Percentiles rank a stretch among this genome's conserved stretches.
Conservation (phyloP, 2,113 vertebrate species). For the Urocolius indicus region DNA sequence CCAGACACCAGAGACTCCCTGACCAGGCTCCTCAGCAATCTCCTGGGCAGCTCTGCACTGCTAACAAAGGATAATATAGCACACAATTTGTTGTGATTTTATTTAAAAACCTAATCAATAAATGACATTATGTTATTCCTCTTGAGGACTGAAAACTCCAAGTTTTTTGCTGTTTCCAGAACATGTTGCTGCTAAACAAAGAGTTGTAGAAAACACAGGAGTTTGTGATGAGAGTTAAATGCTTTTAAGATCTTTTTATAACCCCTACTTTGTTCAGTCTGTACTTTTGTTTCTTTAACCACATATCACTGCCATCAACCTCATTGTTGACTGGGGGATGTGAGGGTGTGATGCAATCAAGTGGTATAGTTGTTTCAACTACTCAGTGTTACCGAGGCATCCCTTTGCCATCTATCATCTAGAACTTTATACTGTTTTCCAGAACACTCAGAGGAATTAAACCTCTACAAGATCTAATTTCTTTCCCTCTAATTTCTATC, state of each 20-base stretch:
- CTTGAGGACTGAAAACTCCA: rapidly evolving
- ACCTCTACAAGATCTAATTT: not conserved
- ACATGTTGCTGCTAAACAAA: rapidly evolving
- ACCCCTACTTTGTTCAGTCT: not conserved
- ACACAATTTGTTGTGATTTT: rapidly evolving
- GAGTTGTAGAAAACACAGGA: not conserved
- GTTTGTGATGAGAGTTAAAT: not conserved
- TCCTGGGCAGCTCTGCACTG: not conserved
- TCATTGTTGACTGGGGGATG: rapidly evolving
- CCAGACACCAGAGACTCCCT: not conserved
- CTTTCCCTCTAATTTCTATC: not conserved
- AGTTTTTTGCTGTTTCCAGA: not conserved
- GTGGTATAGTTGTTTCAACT: not conserved
- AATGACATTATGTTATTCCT: not conserved
- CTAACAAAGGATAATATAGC: not conserved
- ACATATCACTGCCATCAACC: not conserved
- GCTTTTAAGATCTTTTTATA: not conserved
- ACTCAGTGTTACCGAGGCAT: not conserved
- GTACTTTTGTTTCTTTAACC: not conserved
- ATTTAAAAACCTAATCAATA: not conserved
- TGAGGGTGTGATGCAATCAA: not conserved
- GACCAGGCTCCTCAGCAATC: not conserved
- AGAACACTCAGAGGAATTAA: not conserved
- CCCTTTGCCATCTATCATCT: not conserved
- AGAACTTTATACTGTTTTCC: not conserved